Evolutionary conservation across 2,113 vertebrate species (phyloP), one percentile per base, ranked within the genome.

Genomic region (Triplophysa tibetana): DNA sequence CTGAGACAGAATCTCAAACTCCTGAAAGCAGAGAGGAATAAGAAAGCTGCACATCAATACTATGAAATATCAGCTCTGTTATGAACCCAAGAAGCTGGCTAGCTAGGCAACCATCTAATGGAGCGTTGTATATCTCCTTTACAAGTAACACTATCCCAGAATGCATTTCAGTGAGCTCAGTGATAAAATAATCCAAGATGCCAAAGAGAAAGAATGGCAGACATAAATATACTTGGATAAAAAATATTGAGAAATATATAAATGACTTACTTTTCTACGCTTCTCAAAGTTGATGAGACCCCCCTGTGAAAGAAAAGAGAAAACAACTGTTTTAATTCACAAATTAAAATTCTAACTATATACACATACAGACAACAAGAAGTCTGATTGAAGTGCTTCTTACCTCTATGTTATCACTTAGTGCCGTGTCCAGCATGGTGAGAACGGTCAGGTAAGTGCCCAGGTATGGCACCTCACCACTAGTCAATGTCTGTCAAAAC

Each of bases 241-340:
- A 45, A 45, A 12, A 45, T 45, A 45, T 45, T 10, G 12, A 45
- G 43, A 45, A 45, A 2, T 45, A 9, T 45, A 45, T 45, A 0
- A 45, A 45, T 58, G 73, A 89, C 92, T 83, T 85, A 97, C 96
- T 91, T 94, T 92, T 79, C 96, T 92, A 48, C 94, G 92, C 86
- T 96, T 97, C 87, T 96, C 95, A 91, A 97, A 96, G 91, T 96
- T 96, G 82, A 97, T 92, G 60, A 96, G 93, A 38, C 91, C 91
- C 0, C 92, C 93, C 95, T 97, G 83, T 63, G 67, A 61, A 29
- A 45, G 16, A 23, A 75, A 62, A 63, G 60, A 74, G 81, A 70
- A 21, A 12, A n/a, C 23, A 9, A 2, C 8, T 2, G 24, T 24
- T 24, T 24, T 24, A 1, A 24, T 24, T 24, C 24, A 24, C 19